Percentiles rank a stretch among this genome's conserved stretches.
Evolutionary conservation across 1,140 invertebrate genomes (phyloP).

Genomic region (Drosophila mayri): DNA sequence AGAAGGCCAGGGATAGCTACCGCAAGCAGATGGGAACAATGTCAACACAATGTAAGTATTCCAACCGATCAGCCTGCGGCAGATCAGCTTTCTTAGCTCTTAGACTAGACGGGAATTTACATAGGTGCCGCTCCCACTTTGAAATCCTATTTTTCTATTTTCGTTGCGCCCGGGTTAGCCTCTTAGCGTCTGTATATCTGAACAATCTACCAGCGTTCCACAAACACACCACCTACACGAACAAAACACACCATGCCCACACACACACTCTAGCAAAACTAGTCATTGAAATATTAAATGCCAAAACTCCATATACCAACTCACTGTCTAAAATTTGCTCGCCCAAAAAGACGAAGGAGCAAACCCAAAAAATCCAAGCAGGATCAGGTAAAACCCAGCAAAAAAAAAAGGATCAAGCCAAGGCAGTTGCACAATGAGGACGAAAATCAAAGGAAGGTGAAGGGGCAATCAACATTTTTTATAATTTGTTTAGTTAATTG

Average conservation of each 20-base stretch:
- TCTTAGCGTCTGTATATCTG: conserved; percentile 68
- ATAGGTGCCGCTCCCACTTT: conserved; percentile 63
- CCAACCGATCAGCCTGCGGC: background rate
- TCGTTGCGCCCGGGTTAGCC: conserved; percentile 55
- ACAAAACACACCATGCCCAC: conserved; percentile 41
- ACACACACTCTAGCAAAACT: conserved; percentile 62
- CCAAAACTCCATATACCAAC: conserved; percentile 58
- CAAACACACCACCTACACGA: conserved; percentile 26
- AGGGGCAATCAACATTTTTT: conserved; percentile 12
- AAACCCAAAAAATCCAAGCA: conserved; percentile 44
- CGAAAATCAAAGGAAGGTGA: background rate
- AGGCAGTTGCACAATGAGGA: background rate
- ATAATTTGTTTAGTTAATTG: too few relatives aligned
- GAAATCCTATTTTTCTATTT: conserved; percentile 66
- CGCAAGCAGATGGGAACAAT: conserved; percentile 93
- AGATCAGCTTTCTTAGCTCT: conserved; percentile 39
- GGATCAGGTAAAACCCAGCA: conserved; percentile 72
- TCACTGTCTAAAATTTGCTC: conserved; percentile 76
- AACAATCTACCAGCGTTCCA: conserved; percentile 56
- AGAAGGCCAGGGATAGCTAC: conserved; percentile 91
- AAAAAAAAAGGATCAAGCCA: conserved; percentile 8
- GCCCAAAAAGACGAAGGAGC: conserved; percentile 54
- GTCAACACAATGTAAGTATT: conserved; percentile 93
- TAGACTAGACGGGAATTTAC: conserved; percentile 60
- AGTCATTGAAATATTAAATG: conserved; percentile 70